Conservation (phyloP, 2,113 vertebrate species). For the Micronycteris hirsuta region DNA sequence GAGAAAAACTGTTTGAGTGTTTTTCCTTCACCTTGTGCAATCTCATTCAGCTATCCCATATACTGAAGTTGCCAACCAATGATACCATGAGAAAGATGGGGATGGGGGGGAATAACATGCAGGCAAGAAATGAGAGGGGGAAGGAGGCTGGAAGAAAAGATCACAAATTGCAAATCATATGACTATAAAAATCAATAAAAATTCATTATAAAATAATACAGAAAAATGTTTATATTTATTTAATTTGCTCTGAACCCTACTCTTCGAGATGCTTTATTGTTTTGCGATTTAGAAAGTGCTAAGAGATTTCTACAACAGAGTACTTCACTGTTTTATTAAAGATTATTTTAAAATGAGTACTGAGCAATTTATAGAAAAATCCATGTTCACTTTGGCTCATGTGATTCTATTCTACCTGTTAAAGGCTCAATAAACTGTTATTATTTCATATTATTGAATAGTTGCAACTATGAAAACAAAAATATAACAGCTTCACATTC, state of each 20-base stretch:
- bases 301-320: slow-evolving; percentile 63
- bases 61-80: not conserved
- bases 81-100: slow-evolving; percentile 1
- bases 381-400: slow-evolving; percentile 58
- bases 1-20: slow-evolving; percentile 58
- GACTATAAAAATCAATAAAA: slow-evolving; percentile 73
- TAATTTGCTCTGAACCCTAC: slow-evolving; percentile 65
- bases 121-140: not conserved
- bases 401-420: slow-evolving; percentile 6
- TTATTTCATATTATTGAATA: slow-evolving; percentile 54
- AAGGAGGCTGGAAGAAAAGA: not conserved
- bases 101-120: not conserved
- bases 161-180: slow-evolving; percentile 52
- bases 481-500: slow-evolving; percentile 48
- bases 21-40: slow-evolving; percentile 69
- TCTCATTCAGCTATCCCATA: slow-evolving; percentile 51
- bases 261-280: slow-evolving; percentile 68
- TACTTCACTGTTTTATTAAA: slow-evolving; percentile 73
- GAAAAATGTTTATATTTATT: slow-evolving; percentile 56
- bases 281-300: slow-evolving; percentile 59
- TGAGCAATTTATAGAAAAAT: slow-evolving; percentile 74
- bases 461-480: slow-evolving; percentile 70
- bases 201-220: slow-evolving; percentile 57
- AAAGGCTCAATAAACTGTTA: slow-evolving; percentile 46
- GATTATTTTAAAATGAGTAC: slow-evolving; percentile 72